phyloP scores from a whole-genome alignment of 2,113 vertebrate genomes.

The Eptesicus fuscus region DNA sequence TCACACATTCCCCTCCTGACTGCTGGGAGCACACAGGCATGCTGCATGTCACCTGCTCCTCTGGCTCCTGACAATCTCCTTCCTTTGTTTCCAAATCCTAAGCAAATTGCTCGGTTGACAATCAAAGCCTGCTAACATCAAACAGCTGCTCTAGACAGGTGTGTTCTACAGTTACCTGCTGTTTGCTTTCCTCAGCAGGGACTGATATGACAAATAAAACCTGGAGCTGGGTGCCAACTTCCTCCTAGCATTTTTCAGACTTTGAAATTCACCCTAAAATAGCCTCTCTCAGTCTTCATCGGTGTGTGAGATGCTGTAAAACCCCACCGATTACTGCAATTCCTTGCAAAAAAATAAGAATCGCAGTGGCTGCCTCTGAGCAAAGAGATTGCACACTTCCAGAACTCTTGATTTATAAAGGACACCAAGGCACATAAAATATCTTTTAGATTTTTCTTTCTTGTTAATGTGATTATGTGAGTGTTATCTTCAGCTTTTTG shows the following conservation, averaged over 20 bases:
- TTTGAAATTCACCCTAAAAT: conserved; percentile 47
- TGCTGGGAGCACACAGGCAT: conserved; percentile 55
- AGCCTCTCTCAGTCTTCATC: neutral
- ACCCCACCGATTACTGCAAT: neutral
- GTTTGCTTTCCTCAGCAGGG: conserved; percentile 63
- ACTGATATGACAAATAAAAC: conserved; percentile 60
- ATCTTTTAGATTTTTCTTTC: conserved; percentile 32
- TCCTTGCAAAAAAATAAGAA: neutral
- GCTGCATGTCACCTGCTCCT: conserved; percentile 51
- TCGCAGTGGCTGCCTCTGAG: neutral
- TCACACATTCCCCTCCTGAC: conserved; percentile 11
- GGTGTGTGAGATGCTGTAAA: neutral
- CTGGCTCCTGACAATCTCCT: conserved; percentile 52
- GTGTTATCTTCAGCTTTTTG: neutral
- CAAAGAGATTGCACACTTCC: neutral
- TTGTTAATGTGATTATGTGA: neutral
- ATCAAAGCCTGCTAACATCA: conserved; percentile 67
- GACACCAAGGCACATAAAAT: neutral
- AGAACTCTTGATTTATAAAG: neutral
- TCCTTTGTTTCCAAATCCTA: conserved; percentile 73
- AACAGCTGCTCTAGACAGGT: conserved; percentile 70
- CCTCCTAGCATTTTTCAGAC: conserved; percentile 20
- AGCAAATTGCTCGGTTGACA: conserved; percentile 71
- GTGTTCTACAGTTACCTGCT: conserved; percentile 67
- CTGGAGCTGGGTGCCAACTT: conserved; percentile 42